Evolutionary conservation across 2,888 invertebrate species (phyloP).

Genomic region (Diachrysia chrysitis): DNA sequence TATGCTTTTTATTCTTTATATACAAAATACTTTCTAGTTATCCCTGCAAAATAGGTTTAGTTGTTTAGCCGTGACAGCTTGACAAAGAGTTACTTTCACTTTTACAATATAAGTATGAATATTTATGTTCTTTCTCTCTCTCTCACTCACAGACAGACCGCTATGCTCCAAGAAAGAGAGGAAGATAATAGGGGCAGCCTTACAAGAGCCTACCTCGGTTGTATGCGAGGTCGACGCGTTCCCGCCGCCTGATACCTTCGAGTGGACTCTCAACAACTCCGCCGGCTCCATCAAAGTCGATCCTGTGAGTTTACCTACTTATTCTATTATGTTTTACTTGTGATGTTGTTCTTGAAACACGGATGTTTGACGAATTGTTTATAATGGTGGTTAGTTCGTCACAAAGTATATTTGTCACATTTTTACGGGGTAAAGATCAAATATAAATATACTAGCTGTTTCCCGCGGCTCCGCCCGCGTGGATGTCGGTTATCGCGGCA

Average conservation of each 20-base stretch:
- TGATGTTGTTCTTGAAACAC: background rate
- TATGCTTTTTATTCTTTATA: too few relatives aligned
- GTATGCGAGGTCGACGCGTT: slow-evolving; percentile 95
- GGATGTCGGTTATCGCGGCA: too few relatives aligned
- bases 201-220: slow-evolving; percentile 94
- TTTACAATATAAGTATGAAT: background rate
- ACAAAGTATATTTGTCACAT: too few relatives aligned
- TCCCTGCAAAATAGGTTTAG: too few relatives aligned
- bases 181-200: slow-evolving; percentile 94
- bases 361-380: background rate
- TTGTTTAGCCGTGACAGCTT: too few relatives aligned
- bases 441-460: too few relatives aligned
- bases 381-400: too few relatives aligned
- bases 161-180: slow-evolving; percentile 94
- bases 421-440: too few relatives aligned
- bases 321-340: background rate
- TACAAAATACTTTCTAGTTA: too few relatives aligned
- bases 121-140: background rate
- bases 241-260: slow-evolving; percentile 94
- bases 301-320: slow-evolving; percentile 71
- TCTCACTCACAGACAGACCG: slow-evolving; percentile 92
- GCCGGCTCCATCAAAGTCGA: slow-evolving; percentile 94
- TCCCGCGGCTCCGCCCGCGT: too few relatives aligned
- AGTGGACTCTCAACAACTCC: slow-evolving; percentile 97
- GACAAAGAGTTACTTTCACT: background rate